Evolutionary conservation across 2,113 vertebrate genomes (phyloP).

Genomic region (Crotalus tigris): DNA sequence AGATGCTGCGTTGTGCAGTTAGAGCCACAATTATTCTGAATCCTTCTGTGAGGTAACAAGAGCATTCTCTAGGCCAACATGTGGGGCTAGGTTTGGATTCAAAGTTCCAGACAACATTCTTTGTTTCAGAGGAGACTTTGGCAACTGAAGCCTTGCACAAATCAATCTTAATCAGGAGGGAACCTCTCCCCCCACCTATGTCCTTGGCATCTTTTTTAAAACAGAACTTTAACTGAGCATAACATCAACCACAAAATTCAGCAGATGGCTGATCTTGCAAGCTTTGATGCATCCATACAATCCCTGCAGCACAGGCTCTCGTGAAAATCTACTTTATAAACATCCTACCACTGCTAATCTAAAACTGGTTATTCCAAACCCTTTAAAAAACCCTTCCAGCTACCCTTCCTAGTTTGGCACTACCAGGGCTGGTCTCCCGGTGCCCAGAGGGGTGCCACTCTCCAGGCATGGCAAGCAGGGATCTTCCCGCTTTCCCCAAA

Average conservation of each 20-base stretch:
- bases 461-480: neutral
- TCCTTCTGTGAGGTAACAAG: neutral
- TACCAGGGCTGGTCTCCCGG: neutral
- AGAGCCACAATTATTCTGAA: neutral
- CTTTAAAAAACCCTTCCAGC: neutral
- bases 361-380: too few relatives aligned
- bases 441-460: constrained; percentile 29
- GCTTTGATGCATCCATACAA: neutral
- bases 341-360: neutral
- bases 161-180: neutral
- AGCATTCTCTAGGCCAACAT: neutral
- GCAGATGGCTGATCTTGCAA: neutral
- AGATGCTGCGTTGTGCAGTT: neutral
- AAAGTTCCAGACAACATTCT: neutral
- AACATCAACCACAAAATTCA: too few relatives aligned
- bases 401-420: neutral
- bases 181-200: neutral
- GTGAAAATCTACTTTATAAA: neutral
- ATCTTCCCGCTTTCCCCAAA: neutral
- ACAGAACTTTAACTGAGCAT: neutral
- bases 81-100: neutral
- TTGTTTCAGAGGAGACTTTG: too few relatives aligned
- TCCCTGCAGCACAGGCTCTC: neutral
- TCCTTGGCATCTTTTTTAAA: neutral
- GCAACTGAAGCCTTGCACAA: neutral